Base-by-base conservation (phyloP, 2,797 vertebrate genomes). In the Protonibea diacanthus region DNA sequence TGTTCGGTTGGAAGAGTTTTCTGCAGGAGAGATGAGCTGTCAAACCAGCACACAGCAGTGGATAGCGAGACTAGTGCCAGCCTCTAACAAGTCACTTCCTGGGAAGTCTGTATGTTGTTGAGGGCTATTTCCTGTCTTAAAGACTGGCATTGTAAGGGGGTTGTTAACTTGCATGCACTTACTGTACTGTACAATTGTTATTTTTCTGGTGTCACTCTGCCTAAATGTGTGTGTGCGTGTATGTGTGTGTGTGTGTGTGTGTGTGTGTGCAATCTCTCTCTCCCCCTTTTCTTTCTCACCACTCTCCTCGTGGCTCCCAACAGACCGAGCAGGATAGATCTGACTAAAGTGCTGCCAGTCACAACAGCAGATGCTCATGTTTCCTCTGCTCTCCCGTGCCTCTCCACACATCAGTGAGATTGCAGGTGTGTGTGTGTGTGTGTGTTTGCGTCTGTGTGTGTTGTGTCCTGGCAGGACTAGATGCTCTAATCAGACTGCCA, bases 341-440 rank as follows among this genome's bases (percentile, higher is more conserved):
- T 90, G 91, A 92, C 87, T 94, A 91, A 94, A 93, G 92, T 90
- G 89, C 83, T 94, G 93, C 92, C 92, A 94, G 92, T 93, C 91
- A 92, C 89, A 92, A 91, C 92, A 93, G 88, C 93, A 94, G 93
- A 93, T 94, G 93, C 89, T 94, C 87, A 87, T 91, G 90, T 91
- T 93, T 92, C 89, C 90, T 84, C 78, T 78, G 75, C 86, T 88
- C 88, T 83, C 77, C 75, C 27, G 53, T 82, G 82, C 84, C 76
- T 89, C 84, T 80, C 80, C 58, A 82, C 83, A 90, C 91, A 89
- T 90, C 88, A 88, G 90, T 87, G 67, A 83, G 84, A 88, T 81
- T 84, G 90, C 89, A 89, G 79, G 90, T 90, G 86, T 88, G 80
- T 71, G 66, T 82, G 82, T 65, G 71, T 82, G 68, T 70, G 74